Base-by-base conservation (phyloP, 2,888 invertebrate genomes). In the Dione juno region DNA sequence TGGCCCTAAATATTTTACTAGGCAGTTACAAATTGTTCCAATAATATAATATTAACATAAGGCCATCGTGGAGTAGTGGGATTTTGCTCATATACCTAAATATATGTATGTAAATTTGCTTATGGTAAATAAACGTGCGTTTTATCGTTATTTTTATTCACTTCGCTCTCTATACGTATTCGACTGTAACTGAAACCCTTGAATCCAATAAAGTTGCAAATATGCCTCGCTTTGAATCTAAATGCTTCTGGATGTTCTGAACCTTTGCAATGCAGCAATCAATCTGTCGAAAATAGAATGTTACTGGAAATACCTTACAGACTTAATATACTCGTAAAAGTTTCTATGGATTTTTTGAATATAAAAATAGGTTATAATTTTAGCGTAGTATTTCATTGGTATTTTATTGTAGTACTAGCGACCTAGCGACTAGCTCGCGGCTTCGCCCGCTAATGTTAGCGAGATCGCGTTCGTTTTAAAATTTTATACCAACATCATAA, bases 131-230 rank as follows among this genome's bases (percentile, higher is more conserved):
- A 43, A 21, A 21, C 5, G 11, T 59, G 19, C 21, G 9, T 41
- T 61, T 43, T 61, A 61, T 43, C 13, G 28, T 13, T 14, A 50
- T 37, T 16, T 19, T 50, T 50, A 52, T 64, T 52, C 37, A 9
- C 5, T 48, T 48, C 37, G 37, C 61, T 28, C 61, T 28, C 45
- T 61, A 50, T 48, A 35, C 48, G 13, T 5, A 7, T 64, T 50
- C 50, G 48, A 40, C 37, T 14, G 6, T 10, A 57, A 3, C 37
- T 16, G 57, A 11, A 57, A 57, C 57, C 41, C 41, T 50, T 64
- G 48, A 64, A 52, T 64, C 48, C 64, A 64, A 64, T 64, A 64
- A 37, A 37, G 48, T 64, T 64, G 64, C 64, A 64, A 64, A 64
- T 64, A 64, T 50, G 48, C 40, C 40, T 50, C 48, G 37, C 50